These are phyloP conservation scores for Argyresthia goedartella DNA, from an alignment of 2,888 invertebrate species.

Conservation along the genomic window DNA sequence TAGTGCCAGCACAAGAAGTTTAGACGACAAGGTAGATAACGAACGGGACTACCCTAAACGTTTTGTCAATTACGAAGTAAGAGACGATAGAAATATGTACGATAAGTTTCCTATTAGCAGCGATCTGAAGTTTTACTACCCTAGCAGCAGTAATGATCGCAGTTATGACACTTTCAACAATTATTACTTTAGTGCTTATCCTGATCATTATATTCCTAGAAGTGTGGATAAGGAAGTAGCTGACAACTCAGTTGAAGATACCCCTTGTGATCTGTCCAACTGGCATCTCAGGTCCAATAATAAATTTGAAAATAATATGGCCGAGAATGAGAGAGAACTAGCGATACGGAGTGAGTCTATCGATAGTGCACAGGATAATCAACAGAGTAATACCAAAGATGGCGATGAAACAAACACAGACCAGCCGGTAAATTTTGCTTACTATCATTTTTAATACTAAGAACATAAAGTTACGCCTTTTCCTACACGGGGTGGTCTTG, in stretches of 20 bases:
- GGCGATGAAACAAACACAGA: not conserved
- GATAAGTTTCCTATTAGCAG: conserved; percentile 11
- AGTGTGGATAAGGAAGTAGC: not conserved
- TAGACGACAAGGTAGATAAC: conserved; percentile 10
- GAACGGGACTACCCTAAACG: conserved; percentile 12
- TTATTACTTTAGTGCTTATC: conserved; percentile 18
- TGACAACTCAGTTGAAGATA: conserved; percentile 20
- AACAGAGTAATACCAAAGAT: not conserved
- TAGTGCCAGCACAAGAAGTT: conserved; percentile 17
- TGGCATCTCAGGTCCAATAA: conserved; percentile 35
- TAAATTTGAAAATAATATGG: conserved; percentile 21
- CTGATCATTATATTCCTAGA: conserved; percentile 25
- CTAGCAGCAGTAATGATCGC: conserved; percentile 3
- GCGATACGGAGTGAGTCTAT: conserved; percentile 18
- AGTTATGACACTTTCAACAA: conserved; percentile 9
- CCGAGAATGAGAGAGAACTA: conserved; percentile 20
- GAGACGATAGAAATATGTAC: conserved; percentile 7
- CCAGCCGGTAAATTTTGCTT: conserved; percentile 60
- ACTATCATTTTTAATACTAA: conserved; percentile 49
- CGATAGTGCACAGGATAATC: not conserved
- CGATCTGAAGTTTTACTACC: not conserved
- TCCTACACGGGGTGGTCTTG: too few species aligned
- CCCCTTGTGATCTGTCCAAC: conserved; percentile 54
- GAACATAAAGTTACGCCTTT: too few species aligned
- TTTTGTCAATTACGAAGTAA: conserved; percentile 9